A percentile compares a stretch with the other conserved stretches of the same genome.
These are phyloP conservation scores for Coregonus ussuriensis DNA, from an alignment of 2,797 vertebrate genomes.

Conservation along the genomic window DNA sequence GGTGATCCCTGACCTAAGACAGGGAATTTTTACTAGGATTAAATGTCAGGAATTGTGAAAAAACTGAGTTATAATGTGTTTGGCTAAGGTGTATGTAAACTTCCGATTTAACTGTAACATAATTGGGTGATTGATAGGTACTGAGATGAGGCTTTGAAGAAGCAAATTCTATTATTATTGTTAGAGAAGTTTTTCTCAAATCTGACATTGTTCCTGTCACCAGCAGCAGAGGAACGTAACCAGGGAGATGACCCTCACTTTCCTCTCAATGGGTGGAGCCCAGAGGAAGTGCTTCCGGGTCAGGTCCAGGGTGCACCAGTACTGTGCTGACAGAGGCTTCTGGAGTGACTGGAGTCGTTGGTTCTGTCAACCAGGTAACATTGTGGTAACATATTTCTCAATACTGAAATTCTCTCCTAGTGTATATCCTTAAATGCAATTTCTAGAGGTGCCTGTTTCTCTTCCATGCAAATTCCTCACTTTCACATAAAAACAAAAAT, in stretches of 20 bases:
- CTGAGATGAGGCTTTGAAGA: too few species aligned
- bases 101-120: too few species aligned
- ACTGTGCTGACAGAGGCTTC: constrained; percentile 64
- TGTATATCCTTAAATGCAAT: not conserved
- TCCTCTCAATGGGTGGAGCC: not conserved
- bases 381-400: not conserved
- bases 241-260: constrained; percentile 32
- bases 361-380: constrained; percentile 64
- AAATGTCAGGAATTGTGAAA: too few species aligned
- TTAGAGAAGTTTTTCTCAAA: not conserved
- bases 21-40: too few species aligned
- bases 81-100: too few species aligned
- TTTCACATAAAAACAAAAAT: too few species aligned
- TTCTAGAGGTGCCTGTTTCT: too few species aligned
- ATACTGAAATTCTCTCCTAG: not conserved
- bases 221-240: constrained; percentile 41
- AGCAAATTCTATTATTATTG: too few species aligned
- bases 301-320: constrained; percentile 66
- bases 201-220: not conserved
- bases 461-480: too few species aligned
- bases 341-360: constrained; percentile 76
- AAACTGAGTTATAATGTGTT: too few species aligned
- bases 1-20: too few species aligned
- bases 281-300: constrained; percentile 64
- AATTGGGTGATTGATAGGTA: too few species aligned